Evolutionary conservation across 1,140 invertebrate species (phyloP).

Genomic region (Branchinecta lindahli): DNA sequence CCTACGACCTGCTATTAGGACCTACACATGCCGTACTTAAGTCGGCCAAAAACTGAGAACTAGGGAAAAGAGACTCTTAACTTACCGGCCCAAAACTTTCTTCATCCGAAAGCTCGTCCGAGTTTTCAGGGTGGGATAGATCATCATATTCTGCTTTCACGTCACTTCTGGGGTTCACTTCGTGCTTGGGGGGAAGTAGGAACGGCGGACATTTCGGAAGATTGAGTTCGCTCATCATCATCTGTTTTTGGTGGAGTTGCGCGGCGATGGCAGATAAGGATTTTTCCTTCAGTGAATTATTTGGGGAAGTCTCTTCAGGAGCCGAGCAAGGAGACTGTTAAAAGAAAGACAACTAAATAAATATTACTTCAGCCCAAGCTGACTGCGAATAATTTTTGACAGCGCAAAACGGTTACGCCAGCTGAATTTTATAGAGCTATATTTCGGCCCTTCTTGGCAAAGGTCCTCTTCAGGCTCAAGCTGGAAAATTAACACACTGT

Average conservation of each 20-base stretch:
- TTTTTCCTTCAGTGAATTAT: not conserved
- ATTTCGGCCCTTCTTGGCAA: too few species aligned
- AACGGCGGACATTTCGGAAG: not conserved
- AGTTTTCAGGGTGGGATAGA: not conserved
- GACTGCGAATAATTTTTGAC: too few species aligned
- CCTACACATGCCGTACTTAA: too few species aligned
- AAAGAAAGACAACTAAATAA: not conserved
- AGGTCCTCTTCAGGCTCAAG: too few species aligned
- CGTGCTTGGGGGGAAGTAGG: not conserved
- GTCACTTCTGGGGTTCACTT: not conserved
- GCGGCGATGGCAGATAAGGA: not conserved
- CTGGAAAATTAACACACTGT: too few species aligned
- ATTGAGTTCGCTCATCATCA: not conserved
- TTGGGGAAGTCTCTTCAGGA: not conserved
- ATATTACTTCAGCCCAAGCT: not conserved
- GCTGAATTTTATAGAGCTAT: too few species aligned
- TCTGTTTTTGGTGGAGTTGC: not conserved
- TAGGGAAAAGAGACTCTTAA: too few species aligned
- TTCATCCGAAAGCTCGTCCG: not conserved
- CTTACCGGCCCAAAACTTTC: not conserved
- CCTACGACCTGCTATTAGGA: too few species aligned
- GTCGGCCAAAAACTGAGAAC: too few species aligned
- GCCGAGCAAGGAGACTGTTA: not conserved
- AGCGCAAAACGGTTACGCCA: too few species aligned
- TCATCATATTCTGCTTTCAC: not conserved